Evolutionary conservation across 2,797 vertebrate species (phyloP).

Genomic region (Gila robusta): DNA sequence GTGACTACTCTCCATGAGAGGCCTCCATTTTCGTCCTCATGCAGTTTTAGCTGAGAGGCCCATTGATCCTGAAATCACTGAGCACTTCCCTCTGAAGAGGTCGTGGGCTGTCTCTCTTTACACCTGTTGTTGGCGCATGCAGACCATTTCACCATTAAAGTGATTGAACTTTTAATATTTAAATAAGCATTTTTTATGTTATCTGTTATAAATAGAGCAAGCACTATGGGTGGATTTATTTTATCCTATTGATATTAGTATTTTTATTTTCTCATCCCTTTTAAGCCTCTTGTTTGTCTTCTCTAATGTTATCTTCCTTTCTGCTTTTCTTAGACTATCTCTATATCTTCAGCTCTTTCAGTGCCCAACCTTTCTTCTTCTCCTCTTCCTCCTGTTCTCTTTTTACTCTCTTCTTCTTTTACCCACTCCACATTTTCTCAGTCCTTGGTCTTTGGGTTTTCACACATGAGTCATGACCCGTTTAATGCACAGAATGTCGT

Average conservation of each 20-base stretch:
- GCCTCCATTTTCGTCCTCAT: constrained; percentile 42
- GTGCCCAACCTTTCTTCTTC: neutral
- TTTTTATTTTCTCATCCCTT: neutral
- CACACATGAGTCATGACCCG: neutral
- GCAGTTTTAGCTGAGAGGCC: constrained; percentile 46
- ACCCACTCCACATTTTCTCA: neutral
- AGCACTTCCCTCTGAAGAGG: constrained; percentile 47
- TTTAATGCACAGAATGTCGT: neutral
- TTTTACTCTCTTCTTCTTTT: neutral
- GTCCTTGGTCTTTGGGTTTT: neutral
- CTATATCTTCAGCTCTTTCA: neutral
- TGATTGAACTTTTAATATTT: constrained; percentile 10
- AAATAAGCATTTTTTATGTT: constrained; percentile 9
- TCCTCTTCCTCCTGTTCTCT: neutral
- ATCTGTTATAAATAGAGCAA: neutral
- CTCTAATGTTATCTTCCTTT: neutral
- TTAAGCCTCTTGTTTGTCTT: neutral
- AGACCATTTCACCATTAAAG: constrained; percentile 26
- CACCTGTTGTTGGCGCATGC: constrained; percentile 32
- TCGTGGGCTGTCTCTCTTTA: constrained; percentile 40
- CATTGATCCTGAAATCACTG: constrained; percentile 56
- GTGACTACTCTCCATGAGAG: constrained; percentile 33
- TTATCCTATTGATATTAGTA: neutral
- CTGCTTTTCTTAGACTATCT: neutral
- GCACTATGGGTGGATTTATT: neutral